phyloP scores from a whole-genome alignment of 2,888 invertebrate genomes.

The Pachliopta kotzebuea region DNA sequence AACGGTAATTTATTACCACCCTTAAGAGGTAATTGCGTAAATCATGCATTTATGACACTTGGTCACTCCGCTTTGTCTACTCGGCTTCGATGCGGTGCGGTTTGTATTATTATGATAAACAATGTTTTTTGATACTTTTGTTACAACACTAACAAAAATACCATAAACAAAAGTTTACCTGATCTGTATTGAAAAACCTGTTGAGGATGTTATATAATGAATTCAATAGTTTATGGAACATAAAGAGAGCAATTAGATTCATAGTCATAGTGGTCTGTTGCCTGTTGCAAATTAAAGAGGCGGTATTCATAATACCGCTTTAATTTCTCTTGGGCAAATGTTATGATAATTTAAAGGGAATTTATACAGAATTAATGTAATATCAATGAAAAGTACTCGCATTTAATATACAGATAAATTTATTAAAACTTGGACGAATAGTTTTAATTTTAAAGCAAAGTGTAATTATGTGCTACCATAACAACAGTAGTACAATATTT shows the following conservation, averaged over 20 bases:
- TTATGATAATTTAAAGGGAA: too few species aligned
- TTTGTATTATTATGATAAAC: conserved; percentile 60
- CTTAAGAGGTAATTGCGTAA: conserved; percentile 75
- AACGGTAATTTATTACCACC: conserved; percentile 75
- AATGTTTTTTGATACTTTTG: conserved; percentile 46
- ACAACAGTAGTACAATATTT: too few species aligned
- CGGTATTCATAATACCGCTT: too few species aligned
- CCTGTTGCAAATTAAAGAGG: background rate
- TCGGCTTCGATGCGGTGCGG: conserved; percentile 53
- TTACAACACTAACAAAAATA: conserved; percentile 31
- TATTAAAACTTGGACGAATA: too few species aligned
- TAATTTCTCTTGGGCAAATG: too few species aligned
- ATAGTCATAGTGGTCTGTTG: background rate
- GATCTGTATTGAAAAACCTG: conserved; percentile 28
- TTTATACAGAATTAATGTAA: too few species aligned
- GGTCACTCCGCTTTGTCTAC: conserved; percentile 65
- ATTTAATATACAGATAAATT: too few species aligned
- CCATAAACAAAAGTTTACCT: conserved; percentile 32
- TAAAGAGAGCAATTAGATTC: background rate
- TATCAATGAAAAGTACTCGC: too few species aligned
- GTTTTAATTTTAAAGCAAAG: too few species aligned
- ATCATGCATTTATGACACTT: conserved; percentile 78
- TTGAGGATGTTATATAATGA: background rate
- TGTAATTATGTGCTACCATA: too few species aligned
- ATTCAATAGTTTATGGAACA: conserved; percentile 1